These are phyloP conservation scores for Tyrannus savana DNA, from an alignment of 2,113 vertebrate genomes.

Conservation along the genomic window DNA sequence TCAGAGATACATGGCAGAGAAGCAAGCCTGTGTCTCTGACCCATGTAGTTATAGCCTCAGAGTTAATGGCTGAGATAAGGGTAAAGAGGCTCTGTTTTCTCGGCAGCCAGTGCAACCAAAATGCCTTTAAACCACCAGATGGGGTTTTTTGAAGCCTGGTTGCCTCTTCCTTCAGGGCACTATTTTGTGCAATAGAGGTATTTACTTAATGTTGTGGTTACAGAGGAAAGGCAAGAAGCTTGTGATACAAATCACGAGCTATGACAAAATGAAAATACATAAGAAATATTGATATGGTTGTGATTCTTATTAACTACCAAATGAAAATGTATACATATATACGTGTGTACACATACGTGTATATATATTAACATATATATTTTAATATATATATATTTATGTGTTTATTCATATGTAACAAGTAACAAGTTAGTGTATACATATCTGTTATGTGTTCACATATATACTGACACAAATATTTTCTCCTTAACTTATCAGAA, in stretches of 20 bases:
- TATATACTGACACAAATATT: background rate
- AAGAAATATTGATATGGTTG: background rate
- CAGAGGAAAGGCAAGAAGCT: background rate
- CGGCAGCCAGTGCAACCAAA: background rate
- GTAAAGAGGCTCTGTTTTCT: background rate
- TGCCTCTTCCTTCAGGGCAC: background rate
- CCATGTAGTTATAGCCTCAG: background rate
- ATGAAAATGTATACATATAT: background rate
- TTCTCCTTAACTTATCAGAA: background rate
- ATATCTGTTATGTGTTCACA: background rate
- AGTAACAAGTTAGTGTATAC: background rate
- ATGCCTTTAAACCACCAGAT: background rate
- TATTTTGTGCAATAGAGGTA: background rate
- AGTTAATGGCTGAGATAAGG: background rate
- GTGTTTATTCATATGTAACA: background rate
- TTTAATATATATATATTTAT: background rate
- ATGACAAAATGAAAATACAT: background rate
- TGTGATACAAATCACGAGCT: background rate
- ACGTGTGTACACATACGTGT: rapidly evolving
- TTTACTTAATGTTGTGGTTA: background rate
- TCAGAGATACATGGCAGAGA: background rate
- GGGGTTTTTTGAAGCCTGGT: background rate
- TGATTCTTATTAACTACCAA: background rate
- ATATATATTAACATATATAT: no score
- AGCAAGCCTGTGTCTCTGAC: background rate